A percentile compares a stretch with the other conserved stretches of the same genome.
Evolutionary conservation across 2,113 vertebrate genomes (phyloP).

Genomic region (Brevimyrus niger): DNA sequence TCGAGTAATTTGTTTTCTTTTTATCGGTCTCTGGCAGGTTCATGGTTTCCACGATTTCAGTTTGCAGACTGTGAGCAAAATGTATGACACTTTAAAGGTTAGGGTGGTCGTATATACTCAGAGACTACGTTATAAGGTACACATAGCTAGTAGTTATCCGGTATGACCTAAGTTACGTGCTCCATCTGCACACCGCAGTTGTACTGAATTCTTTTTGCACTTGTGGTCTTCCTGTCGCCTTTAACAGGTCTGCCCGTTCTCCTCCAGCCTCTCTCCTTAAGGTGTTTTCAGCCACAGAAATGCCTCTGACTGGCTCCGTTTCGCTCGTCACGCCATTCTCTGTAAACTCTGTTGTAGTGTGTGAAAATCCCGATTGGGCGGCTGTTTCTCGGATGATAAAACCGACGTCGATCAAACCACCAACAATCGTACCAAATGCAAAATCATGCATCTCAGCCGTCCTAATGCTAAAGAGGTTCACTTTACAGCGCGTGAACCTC

Average conservation of each 20-base stretch:
- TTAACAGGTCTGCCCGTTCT: not conserved
- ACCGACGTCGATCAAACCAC: not conserved
- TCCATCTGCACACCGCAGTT: not conserved
- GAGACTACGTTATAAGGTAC: not conserved
- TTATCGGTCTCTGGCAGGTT: not conserved
- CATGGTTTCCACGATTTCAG: not conserved
- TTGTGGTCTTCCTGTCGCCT: not conserved
- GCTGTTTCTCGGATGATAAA: not conserved
- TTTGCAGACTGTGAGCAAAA: not conserved
- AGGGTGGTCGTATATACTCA: not conserved
- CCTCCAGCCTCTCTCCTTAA: not conserved
- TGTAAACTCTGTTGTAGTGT: not conserved
- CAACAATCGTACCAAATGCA: not conserved
- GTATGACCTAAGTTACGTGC: not conserved
- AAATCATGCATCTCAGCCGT: not conserved
- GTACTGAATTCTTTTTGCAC: not conserved
- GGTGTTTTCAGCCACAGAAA: not conserved
- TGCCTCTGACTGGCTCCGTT: not conserved
- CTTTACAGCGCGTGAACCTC: not conserved
- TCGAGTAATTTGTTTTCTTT: not conserved
- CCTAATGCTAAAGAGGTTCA: not conserved
- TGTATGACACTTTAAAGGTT: not conserved
- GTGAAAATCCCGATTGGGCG: not conserved
- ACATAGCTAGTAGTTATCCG: not conserved
- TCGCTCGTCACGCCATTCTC: not conserved